Conservation (phyloP, 2,113 vertebrate species). For the Camelus bactrianus region DNA sequence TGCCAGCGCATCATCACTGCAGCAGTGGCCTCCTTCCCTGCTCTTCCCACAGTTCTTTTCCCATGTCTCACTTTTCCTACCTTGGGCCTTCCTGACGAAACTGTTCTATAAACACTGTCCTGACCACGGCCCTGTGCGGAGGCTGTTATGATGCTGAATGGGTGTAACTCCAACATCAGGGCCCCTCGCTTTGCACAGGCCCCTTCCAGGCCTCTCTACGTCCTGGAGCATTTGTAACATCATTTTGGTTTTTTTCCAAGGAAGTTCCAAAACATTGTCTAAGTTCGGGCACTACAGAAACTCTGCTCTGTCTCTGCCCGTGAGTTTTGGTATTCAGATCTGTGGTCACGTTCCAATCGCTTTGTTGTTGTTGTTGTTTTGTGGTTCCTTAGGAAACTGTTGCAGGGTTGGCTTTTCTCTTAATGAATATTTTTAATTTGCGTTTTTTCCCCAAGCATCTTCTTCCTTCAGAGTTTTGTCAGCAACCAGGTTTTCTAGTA, state of each 20-base stretch:
- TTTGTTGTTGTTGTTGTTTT: neutral
- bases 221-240: neutral
- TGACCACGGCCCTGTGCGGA: rapidly evolving
- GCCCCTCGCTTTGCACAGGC: too few species aligned
- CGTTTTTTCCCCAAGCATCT: neutral
- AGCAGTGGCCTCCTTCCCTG: neutral
- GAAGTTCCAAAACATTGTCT: neutral
- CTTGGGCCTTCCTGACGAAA: neutral
- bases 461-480: neutral
- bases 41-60: neutral
- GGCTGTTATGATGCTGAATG: rapidly evolving
- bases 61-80: neutral
- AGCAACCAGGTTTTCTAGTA: neutral
- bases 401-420: neutral
- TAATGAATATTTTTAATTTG: slow-evolving; percentile 17
- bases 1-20: neutral
- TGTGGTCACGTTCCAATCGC: neutral
- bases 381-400: neutral
- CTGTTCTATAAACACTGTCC: neutral
- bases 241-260: neutral
- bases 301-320: neutral
- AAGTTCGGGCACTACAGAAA: neutral
- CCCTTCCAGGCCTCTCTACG: too few species aligned
- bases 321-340: neutral
- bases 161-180: neutral